These are phyloP conservation scores for Orthosia cruda DNA, from an alignment of 2,888 invertebrate genomes.

Conservation along the genomic window DNA sequence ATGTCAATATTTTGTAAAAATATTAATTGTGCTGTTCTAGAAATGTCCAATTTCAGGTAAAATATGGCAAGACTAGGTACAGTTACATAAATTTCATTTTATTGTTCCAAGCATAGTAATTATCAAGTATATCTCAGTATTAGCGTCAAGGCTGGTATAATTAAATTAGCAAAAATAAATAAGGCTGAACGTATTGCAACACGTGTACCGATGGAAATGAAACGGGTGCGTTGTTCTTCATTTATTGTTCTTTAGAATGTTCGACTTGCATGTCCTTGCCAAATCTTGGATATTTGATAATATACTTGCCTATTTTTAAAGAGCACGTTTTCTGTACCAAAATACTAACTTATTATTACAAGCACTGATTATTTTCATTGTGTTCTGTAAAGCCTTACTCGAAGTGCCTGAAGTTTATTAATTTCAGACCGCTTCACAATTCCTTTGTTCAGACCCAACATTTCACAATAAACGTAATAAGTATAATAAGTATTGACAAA, in stretches of 20 bases:
- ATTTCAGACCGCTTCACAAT: not conserved
- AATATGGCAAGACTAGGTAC: not conserved
- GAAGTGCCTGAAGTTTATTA: not conserved
- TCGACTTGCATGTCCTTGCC: conserved; percentile 56
- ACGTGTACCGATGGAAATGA: conserved; percentile 51
- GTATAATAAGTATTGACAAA: conserved; percentile 3
- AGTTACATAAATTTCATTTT: not conserved
- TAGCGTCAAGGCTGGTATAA: conserved; percentile 49
- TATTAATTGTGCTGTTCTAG: not conserved
- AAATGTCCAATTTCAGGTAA: no score
- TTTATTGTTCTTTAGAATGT: conserved; percentile 59
- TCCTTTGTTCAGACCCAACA: not conserved
- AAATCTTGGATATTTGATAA: conserved; percentile 54
- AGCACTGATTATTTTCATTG: not conserved
- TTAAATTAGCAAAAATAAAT: conserved; percentile 56
- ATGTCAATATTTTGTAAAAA: conserved; percentile 30
- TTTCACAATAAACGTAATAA: conserved; percentile 2
- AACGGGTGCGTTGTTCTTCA: conserved; percentile 43
- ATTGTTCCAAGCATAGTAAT: conserved; percentile 32
- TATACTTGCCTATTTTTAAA: conserved; percentile 6
- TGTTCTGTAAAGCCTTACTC: not conserved
- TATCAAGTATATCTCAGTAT: conserved; percentile 21
- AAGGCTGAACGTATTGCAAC: conserved; percentile 41
- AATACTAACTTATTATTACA: not conserved
- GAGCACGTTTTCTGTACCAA: conserved; percentile 1